These are phyloP conservation scores for Drosophila busckii DNA, from an alignment of 1,140 invertebrate genomes.

Conservation along the genomic window DNA sequence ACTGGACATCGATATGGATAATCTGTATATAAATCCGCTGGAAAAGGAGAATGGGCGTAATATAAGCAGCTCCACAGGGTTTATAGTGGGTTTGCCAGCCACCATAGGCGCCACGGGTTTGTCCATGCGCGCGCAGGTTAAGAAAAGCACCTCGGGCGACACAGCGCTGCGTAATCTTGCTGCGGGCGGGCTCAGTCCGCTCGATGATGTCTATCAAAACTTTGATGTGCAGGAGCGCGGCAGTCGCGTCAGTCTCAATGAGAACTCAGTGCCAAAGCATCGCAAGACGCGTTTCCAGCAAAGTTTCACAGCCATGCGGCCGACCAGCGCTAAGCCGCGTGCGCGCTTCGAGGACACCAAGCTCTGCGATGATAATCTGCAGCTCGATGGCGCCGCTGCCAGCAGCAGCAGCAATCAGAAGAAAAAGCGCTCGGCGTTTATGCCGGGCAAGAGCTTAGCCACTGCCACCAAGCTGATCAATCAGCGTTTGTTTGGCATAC, in stretches of 20 bases:
- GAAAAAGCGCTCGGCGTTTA: slow-evolving; percentile 81
- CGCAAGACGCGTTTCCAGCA: slow-evolving; percentile 92
- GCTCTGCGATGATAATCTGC: slow-evolving; percentile 80
- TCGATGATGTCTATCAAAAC: slow-evolving; percentile 81
- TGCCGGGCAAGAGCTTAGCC: slow-evolving; percentile 83
- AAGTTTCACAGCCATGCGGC: slow-evolving; percentile 71
- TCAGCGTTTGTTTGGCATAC: slow-evolving; percentile 86
- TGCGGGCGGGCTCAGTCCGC: slow-evolving; percentile 71
- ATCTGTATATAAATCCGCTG: slow-evolving; percentile 95
- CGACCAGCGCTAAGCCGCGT: slow-evolving; percentile 39
- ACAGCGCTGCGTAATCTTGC: slow-evolving; percentile 82
- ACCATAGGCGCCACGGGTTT: slow-evolving; percentile 43
- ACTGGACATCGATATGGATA: slow-evolving; percentile 83
- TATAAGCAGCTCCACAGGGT: slow-evolving; percentile 67
- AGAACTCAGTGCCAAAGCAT: slow-evolving; percentile 87
- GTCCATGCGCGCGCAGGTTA: slow-evolving; percentile 80
- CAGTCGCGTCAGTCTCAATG: slow-evolving; percentile 83
- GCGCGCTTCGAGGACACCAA: slow-evolving; percentile 76
- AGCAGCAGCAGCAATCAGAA: slow-evolving; percentile 40
- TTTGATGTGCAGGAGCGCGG: slow-evolving; percentile 81
- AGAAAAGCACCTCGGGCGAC: slow-evolving; percentile 89
- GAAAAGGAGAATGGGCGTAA: slow-evolving; percentile 81
- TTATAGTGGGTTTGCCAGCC: slow-evolving; percentile 64
- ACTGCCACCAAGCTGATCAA: slow-evolving; percentile 87
- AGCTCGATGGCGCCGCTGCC: slow-evolving; percentile 39